Conservation (phyloP, 2,888 invertebrate species). For the Ophion slaviceki region DNA sequence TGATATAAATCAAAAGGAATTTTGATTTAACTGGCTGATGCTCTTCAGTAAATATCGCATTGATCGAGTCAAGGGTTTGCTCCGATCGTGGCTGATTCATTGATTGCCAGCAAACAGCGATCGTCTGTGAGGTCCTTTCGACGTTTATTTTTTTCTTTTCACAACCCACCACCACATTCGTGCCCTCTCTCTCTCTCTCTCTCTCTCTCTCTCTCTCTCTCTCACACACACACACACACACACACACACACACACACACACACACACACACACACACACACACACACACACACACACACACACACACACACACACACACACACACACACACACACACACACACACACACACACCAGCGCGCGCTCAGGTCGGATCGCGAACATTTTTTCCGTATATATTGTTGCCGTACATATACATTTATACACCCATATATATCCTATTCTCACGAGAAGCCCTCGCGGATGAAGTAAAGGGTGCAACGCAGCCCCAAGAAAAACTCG, state of each 20-base stretch:
- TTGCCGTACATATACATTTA: conserved; percentile 13
- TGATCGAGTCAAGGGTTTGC: conserved; percentile 3
- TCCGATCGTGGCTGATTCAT: conserved; percentile 15
- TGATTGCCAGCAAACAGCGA: conserved; percentile 18
- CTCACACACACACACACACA: too few relatives aligned
- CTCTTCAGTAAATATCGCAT: conserved; percentile 23
- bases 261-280: too few relatives aligned
- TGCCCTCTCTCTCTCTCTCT: too few relatives aligned
- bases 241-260: too few relatives aligned
- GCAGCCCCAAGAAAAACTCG: conserved; percentile 31
- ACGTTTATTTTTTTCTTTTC: conserved; percentile 21
- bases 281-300: too few relatives aligned
- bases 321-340: too few relatives aligned
- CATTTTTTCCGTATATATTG: too few relatives aligned
- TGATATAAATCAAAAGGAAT: not conserved
- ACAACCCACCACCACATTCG: not conserved
- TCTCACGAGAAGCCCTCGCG: conserved; percentile 1
- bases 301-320: too few relatives aligned
- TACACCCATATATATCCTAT: not conserved
- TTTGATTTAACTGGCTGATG: conserved; percentile 5
- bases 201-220: too few relatives aligned
- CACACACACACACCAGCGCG: too few relatives aligned
- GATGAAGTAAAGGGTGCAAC: conserved; percentile 12
- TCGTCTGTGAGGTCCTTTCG: conserved; percentile 1
- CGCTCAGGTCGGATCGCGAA: too few relatives aligned